Percentiles rank a stretch among this genome's conserved stretches.
Conservation (phyloP, 2,797 vertebrate genomes). For the Lindbergichthys nudifrons region DNA sequence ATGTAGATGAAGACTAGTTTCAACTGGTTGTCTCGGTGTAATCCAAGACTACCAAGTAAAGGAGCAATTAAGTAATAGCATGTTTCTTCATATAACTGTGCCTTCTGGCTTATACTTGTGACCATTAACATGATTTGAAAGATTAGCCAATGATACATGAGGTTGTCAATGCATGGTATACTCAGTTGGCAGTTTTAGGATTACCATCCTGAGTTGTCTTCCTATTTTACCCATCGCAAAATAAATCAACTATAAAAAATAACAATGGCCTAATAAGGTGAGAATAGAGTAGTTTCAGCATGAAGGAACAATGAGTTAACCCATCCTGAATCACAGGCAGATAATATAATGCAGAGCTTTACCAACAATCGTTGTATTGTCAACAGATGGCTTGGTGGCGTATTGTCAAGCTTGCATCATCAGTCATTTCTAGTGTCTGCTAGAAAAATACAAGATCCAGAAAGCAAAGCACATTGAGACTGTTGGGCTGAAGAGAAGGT, state of each 20-base stretch:
- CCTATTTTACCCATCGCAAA: not conserved
- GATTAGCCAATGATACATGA: not conserved
- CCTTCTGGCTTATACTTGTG: not conserved
- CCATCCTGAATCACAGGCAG: not conserved
- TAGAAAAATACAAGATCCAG: constrained; percentile 32
- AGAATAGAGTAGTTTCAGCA: not conserved
- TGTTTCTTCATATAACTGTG: not conserved
- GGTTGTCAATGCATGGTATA: not conserved
- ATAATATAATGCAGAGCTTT: not conserved
- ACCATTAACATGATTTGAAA: not conserved
- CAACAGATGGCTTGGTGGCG: constrained; percentile 20
- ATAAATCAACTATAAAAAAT: not conserved
- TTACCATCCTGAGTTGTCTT: not conserved
- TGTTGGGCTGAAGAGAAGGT: not conserved
- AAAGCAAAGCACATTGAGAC: constrained; percentile 8
- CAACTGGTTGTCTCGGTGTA: constrained; percentile 20
- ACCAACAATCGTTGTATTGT: not conserved
- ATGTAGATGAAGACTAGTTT: constrained; percentile 10
- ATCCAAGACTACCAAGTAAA: not conserved
- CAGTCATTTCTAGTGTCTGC: constrained; percentile 13
- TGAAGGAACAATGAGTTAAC: not conserved
- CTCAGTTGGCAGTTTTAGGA: too few relatives aligned
- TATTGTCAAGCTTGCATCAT: constrained; percentile 20
- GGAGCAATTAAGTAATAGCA: not conserved
- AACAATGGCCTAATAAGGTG: not conserved